phyloP scores from a whole-genome alignment of 1,140 invertebrate species.

The Orussus abietinus region DNA sequence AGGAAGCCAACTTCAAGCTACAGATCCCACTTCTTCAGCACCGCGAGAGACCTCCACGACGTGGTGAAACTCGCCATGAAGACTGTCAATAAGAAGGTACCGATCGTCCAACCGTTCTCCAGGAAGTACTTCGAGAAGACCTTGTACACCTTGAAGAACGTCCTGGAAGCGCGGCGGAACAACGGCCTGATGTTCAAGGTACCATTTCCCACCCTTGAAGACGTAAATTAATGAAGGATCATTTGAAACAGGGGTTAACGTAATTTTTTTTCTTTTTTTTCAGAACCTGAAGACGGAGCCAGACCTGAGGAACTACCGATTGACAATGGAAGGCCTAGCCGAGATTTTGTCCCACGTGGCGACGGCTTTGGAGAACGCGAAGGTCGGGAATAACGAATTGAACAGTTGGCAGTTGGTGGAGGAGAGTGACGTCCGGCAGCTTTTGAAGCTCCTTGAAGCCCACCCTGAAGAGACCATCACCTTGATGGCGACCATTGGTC shows the following conservation, averaged over 20 bases:
- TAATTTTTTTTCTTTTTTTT: conserved; percentile 7
- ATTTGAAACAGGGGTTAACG: too few relatives aligned
- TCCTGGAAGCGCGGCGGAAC: conserved; percentile 15
- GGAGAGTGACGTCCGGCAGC: conserved; percentile 30
- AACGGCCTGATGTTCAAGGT: too few relatives aligned
- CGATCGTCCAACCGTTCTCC: conserved; percentile 26
- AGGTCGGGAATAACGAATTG: conserved; percentile 20
- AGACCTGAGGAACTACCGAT: conserved; percentile 23
- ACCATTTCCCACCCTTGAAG: too few relatives aligned
- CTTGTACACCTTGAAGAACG: conserved; percentile 22
- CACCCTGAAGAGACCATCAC: conserved; percentile 38
- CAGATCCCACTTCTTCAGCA: conserved; percentile 18
- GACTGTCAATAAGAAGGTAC: conserved; percentile 9
- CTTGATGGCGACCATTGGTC: conserved; percentile 26
- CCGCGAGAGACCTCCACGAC: conserved; percentile 28
- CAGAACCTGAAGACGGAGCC: conserved; percentile 17
- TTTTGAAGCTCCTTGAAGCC: conserved; percentile 36
- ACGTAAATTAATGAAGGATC: too few relatives aligned
- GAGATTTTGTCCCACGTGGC: conserved; percentile 31
- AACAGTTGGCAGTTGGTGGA: conserved; percentile 37
- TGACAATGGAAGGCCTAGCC: conserved; percentile 32
- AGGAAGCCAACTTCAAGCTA: conserved; percentile 27
- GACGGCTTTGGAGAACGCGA: conserved; percentile 20
- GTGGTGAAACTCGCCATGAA: conserved; percentile 11
- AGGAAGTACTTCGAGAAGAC: conserved; percentile 22